These are phyloP conservation scores for Rallus crepitans DNA, from an alignment of 2,797 vertebrate genomes.

Conservation along the genomic window DNA sequence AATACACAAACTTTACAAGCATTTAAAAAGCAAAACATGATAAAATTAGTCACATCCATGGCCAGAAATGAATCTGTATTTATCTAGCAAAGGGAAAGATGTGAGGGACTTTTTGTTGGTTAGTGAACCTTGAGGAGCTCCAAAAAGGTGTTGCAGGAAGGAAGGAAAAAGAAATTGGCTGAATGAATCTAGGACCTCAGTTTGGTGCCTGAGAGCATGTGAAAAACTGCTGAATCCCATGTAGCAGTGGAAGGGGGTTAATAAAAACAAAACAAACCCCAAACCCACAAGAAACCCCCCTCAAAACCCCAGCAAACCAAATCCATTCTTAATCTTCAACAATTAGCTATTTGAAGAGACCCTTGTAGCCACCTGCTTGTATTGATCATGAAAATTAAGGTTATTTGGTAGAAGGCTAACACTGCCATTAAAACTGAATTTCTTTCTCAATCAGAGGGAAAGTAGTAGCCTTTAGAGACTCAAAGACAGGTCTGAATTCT, in stretches of 20 bases:
- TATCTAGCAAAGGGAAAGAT: neutral
- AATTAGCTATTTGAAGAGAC: constrained; percentile 58
- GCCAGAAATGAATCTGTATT: neutral
- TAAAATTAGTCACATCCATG: neutral
- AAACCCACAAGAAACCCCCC: neutral
- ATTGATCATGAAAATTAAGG: constrained; percentile 52
- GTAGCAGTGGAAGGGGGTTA: constrained; percentile 6
- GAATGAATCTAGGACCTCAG: constrained; percentile 16
- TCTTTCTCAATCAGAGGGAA: neutral
- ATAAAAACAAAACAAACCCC: neutral
- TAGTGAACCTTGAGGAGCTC: neutral
- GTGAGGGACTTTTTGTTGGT: neutral
- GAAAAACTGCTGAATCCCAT: constrained; percentile 6
- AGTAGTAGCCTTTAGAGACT: neutral
- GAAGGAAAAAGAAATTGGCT: neutral
- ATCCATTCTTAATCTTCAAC: constrained; percentile 64
- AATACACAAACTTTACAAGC: neutral
- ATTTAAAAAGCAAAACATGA: neutral
- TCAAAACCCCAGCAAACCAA: neutral
- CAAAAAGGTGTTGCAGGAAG: neutral
- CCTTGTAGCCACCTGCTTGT: constrained; percentile 60
- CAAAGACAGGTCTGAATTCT: constrained; percentile 40
- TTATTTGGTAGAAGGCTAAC: constrained; percentile 32
- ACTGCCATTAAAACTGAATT: neutral
- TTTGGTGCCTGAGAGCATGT: constrained; percentile 3